Percentiles rank a stretch among this genome's conserved stretches.
These are phyloP conservation scores for Menidia menidia DNA, from an alignment of 2,797 vertebrate genomes.

Conservation along the genomic window DNA sequence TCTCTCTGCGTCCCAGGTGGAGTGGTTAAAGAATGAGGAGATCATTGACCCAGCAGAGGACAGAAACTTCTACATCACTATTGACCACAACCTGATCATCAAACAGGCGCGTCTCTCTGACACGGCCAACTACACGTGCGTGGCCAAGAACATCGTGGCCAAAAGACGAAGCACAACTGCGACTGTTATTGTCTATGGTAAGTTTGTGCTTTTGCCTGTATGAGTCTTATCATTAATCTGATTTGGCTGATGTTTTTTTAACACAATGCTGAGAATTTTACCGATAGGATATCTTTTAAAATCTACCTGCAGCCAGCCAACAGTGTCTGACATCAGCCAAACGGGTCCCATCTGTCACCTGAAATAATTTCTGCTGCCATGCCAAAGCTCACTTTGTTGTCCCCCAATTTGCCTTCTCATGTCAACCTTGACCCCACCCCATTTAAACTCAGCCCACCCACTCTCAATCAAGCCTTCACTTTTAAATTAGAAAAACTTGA, in stretches of 20 bases:
- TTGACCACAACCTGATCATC: constrained; percentile 97
- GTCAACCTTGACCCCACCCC: constrained; percentile 57
- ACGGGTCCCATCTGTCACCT: constrained; percentile 63
- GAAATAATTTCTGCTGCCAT: constrained; percentile 51
- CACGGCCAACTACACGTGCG: constrained; percentile 95
- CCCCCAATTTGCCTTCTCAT: constrained; percentile 40
- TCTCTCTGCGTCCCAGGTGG: constrained; percentile 83
- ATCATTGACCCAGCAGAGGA: constrained; percentile 94
- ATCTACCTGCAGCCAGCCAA: constrained; percentile 11
- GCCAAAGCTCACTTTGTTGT: constrained; percentile 36
- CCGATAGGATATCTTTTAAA: constrained; percentile 18
- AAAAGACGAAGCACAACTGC: constrained; percentile 94
- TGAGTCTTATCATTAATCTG: background rate
- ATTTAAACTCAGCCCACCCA: constrained; percentile 57
- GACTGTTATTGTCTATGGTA: constrained; percentile 94
- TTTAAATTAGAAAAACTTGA: constrained; percentile 53
- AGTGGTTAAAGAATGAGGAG: constrained; percentile 96
- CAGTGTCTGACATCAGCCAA: constrained; percentile 24
- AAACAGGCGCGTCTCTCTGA: constrained; percentile 96
- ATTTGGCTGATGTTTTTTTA: background rate
- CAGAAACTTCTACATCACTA: constrained; percentile 96
- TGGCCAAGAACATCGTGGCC: constrained; percentile 96
- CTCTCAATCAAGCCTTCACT: constrained; percentile 48
- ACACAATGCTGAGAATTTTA: background rate
- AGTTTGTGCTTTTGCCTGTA: constrained; percentile 31